A percentile compares a stretch with the other conserved stretches of the same genome.
Conservation (phyloP, 2,888 invertebrate species). For the Drosophila cognata region DNA sequence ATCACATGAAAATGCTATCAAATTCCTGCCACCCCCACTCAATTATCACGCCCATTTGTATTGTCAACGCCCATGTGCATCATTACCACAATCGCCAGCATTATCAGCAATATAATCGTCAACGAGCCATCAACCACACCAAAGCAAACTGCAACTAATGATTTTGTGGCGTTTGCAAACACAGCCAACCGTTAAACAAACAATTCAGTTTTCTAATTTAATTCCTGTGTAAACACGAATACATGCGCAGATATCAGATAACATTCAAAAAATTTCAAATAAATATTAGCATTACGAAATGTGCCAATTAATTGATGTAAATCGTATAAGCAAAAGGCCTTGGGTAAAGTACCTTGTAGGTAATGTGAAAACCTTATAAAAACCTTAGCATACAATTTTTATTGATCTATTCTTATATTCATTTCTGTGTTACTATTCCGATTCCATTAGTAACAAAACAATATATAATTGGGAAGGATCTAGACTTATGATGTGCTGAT, state of each 20-base stretch:
- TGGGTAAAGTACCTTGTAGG: neutral
- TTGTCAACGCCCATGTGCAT: slow-evolving; percentile 2
- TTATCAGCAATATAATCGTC: slow-evolving; percentile 22
- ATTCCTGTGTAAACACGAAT: neutral
- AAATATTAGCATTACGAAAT: slow-evolving; percentile 17
- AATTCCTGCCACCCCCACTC: neutral
- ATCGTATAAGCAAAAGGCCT: neutral
- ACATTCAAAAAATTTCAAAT: neutral
- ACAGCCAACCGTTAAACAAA: slow-evolving; percentile 42
- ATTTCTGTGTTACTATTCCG: neutral
- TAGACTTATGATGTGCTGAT: neutral
- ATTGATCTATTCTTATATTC: neutral
- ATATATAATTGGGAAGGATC: neutral
- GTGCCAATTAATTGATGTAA: neutral
- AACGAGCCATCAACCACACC: slow-evolving; percentile 12
- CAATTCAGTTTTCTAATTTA: slow-evolving; percentile 3
- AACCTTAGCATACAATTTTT: neutral
- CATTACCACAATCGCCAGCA: slow-evolving; percentile 16
- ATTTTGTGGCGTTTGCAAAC: slow-evolving; percentile 50
- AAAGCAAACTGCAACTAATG: slow-evolving; percentile 43
- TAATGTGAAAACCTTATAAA: neutral
- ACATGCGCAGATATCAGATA: neutral
- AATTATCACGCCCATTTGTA: neutral
- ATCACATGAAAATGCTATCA: neutral
- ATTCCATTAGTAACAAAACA: neutral